Percentiles rank a stretch among this genome's conserved stretches.
Conservation (phyloP, 2,888 invertebrate species). For the Caenorhabditis doughertyi region DNA sequence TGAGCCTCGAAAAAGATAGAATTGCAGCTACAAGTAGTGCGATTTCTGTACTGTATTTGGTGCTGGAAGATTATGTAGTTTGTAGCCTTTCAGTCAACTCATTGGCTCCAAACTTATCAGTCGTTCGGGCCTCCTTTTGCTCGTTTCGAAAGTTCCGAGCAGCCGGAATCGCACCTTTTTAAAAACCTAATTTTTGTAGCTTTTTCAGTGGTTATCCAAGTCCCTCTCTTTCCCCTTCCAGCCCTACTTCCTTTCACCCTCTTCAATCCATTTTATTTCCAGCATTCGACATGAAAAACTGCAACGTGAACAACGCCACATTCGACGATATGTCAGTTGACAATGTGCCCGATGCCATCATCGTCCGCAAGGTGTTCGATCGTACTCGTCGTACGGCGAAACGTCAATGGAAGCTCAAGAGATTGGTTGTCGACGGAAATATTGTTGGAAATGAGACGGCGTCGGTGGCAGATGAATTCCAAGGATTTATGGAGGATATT, state of each 20-base stretch:
- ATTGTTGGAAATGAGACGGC: constrained; percentile 81
- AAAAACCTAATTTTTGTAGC: background rate
- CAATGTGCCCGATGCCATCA: constrained; percentile 91
- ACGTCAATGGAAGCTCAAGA: constrained; percentile 93
- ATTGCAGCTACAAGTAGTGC: too few species aligned
- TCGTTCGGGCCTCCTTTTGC: too few species aligned
- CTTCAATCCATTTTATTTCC: constrained; percentile 49
- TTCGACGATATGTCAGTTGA: constrained; percentile 89
- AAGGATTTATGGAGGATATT: constrained; percentile 92
- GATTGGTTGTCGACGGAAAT: constrained; percentile 86
- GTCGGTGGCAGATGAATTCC: constrained; percentile 81
- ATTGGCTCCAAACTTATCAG: too few species aligned
- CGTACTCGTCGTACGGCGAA: constrained; percentile 88
- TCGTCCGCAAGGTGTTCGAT: constrained; percentile 89
- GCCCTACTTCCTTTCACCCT: too few species aligned
- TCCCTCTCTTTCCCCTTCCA: too few species aligned
- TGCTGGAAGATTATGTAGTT: too few species aligned
- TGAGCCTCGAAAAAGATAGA: too few species aligned
- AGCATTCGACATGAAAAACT: constrained; percentile 92
- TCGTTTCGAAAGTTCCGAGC: too few species aligned
- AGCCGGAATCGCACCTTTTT: too few species aligned
- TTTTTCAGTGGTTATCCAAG: constrained; percentile 61
- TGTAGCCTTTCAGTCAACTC: too few species aligned
- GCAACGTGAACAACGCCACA: constrained; percentile 93
- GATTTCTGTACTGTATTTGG: too few species aligned